A percentile compares a stretch with the other conserved stretches of the same genome.
These are phyloP conservation scores for Octopus bimaculoides DNA, from an alignment of 1,140 invertebrate genomes.

Conservation along the genomic window DNA sequence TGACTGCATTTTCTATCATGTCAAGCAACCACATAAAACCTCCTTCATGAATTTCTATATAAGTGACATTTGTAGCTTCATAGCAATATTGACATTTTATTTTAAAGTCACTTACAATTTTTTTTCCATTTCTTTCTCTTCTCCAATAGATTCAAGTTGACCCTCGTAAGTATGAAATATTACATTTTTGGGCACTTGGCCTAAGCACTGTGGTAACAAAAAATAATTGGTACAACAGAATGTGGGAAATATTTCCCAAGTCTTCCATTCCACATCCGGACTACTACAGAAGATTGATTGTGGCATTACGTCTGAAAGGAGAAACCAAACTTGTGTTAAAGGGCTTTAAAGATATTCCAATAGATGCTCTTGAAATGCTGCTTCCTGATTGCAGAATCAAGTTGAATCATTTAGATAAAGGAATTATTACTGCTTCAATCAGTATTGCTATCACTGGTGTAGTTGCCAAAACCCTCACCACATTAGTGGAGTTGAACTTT, in stretches of 20 bases:
- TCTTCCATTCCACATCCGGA: slow-evolving; percentile 26
- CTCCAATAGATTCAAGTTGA: slow-evolving; percentile 44
- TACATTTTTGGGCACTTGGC: slow-evolving; percentile 53
- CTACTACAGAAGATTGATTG: slow-evolving; percentile 52
- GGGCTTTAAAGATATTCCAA: slow-evolving; percentile 53
- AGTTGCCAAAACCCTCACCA: slow-evolving; percentile 41
- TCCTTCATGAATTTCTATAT: no score
- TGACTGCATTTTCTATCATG: no score
- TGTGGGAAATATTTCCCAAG: slow-evolving; percentile 21
- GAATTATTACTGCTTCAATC: slow-evolving; percentile 33
- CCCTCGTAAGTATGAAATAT: slow-evolving; percentile 47
- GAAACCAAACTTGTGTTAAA: slow-evolving; percentile 53
- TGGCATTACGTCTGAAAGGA: slow-evolving; percentile 48
- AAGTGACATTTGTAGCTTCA: no score
- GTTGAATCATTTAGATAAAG: slow-evolving; percentile 44
- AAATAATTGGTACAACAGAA: slow-evolving; percentile 30
- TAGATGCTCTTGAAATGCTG: slow-evolving; percentile 48
- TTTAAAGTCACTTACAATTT: background rate
- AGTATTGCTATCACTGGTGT: slow-evolving; percentile 34
- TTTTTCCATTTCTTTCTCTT: background rate
- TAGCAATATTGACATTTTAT: no score
- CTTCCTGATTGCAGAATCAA: slow-evolving; percentile 49
- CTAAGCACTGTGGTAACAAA: slow-evolving; percentile 31
- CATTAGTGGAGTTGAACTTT: slow-evolving; percentile 37
- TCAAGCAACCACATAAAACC: no score